Percentiles rank a stretch among this genome's conserved stretches.
These are phyloP conservation scores for Monopis laevigella DNA, from an alignment of 2,888 invertebrate species.

Conservation along the genomic window DNA sequence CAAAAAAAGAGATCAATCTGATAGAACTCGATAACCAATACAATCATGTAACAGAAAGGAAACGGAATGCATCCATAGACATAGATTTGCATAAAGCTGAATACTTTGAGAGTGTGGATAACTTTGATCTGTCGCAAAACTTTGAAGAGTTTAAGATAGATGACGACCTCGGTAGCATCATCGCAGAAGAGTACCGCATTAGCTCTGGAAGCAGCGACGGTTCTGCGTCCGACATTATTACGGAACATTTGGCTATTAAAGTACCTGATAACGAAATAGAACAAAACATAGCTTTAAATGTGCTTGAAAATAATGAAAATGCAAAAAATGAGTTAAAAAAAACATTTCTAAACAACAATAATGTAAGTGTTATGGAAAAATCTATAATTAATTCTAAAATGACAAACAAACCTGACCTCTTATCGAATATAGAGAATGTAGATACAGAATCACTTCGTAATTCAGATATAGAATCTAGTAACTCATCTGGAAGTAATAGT, in stretches of 20 bases:
- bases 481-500: conserved; percentile 62
- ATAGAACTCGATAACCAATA: conserved; percentile 57
- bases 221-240: conserved; percentile 50
- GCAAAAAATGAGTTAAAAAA: conserved; percentile 33
- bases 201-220: conserved; percentile 62
- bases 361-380: conserved; percentile 29
- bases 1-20: conserved; percentile 51
- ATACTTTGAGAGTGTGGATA: conserved; percentile 64
- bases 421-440: conserved; percentile 64
- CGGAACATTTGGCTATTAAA: conserved; percentile 48
- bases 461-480: conserved; percentile 73
- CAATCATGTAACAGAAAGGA: conserved; percentile 39
- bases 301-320: conserved; percentile 28
- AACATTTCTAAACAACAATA: conserved; percentile 36
- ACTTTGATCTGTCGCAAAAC: conserved; percentile 77
- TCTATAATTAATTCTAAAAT: conserved; percentile 50
- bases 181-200: conserved; percentile 60
- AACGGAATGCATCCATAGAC: conserved; percentile 25
- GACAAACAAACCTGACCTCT: conserved; percentile 62
- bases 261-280: conserved; percentile 42
- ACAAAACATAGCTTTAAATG: conserved; percentile 25
- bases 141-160: conserved; percentile 84
- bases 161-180: conserved; percentile 69
- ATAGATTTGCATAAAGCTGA: conserved; percentile 49
- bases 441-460: conserved; percentile 71